Evolutionary conservation across 2,113 vertebrate genomes (phyloP), one percentile per base, ranked within the genome.

Genomic region (Corythornis cristatus): DNA sequence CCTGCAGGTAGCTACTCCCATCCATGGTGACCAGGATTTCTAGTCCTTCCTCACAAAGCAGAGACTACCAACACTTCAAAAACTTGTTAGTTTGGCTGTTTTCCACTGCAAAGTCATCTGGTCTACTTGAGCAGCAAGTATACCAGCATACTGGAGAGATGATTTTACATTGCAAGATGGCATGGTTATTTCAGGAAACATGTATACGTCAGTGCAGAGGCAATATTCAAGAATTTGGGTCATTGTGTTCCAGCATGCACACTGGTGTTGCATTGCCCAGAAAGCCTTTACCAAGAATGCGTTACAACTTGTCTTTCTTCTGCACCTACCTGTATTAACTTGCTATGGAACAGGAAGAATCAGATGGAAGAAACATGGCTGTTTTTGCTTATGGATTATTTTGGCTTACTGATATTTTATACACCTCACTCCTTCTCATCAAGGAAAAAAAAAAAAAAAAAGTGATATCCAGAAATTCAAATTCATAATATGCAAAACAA

Each of bases 201-300:
- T 1, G 0, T 11, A 3, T 45, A 9, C 28, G 9, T 62, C 5
- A 0, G 3, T 26, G 51, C 1, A 1, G 65, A 89, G 23, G 4
- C 17, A 35, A 48, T 73, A 40, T 53, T 85, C 48, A 25, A 66
- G 46, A 81, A 83, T 60, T 29, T 64, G 15, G 9, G 20, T 76
- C 0, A 0, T 21, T 11, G 16, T 64, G 6, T 28, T 43, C 37
- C 53, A 62, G 16, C 16, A 62, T 37, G 75, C 42, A 46, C 19
- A 13, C 9, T 67, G 37, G 37, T 62, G 12, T 29, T 62, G 56
- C 10, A 12, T 15, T 12, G 5, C 20, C 19, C 35, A n/a, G 57
- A 6, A 79, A 64, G 76, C 8, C 6, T 82, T 68, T 68, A 85
- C 29, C 5, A 75, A 79, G 13, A 57, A 10, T 62, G 79, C 17